Evolutionary conservation across 2,797 vertebrate species (phyloP), one percentile per base, ranked within the genome.

Genomic region (Chiloscyllium punctatum): DNA sequence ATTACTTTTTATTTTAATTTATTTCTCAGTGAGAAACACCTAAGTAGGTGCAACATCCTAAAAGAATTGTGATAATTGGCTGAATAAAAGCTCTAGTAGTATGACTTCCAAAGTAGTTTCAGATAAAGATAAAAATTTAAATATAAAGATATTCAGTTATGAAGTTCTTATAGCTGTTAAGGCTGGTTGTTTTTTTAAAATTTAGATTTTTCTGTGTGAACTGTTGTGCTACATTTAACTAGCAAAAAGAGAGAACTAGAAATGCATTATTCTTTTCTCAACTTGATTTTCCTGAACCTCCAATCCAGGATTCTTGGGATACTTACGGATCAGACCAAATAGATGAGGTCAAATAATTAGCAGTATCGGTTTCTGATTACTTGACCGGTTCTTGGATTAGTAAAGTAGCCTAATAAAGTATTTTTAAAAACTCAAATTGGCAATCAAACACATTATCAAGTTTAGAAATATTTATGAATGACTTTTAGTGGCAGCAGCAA

Each of bases 391-490:
- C 37, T 37, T n/a, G 23, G n/a, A 69, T 37, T 69, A 68, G 4
- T 42, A 25, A 69, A 25, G 68, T 69, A 0, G 66, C 66, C 8
- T 37, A 68, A 68, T n/a, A 33, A 92, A 37, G 2, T 68, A 69
- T 37, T 92, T 92, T 16, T 37, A 66, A 18, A 37, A 18, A 91
- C 57, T 7, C 62, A 92, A 92, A 68, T 68, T 92, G 8, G 3
- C 66, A 92, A 91, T 91, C n/a, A 42, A 62, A 92, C 37, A 68
- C n/a, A 91, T 8, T 91, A n/a, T 91, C 57, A 37, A 91, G 62
- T 66, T 48, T 7, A 66, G 23, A 37, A 91, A 8, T 62, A 66
- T 68, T 91, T n/a, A 68, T 5, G 66, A 62, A 91, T 91, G 77
- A n/a, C 21, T 18, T 48, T 37, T 57, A 5, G 27, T 57, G 27